A percentile compares a stretch with the other conserved stretches of the same genome.
These are phyloP conservation scores for Serripes groenlandicus DNA, from an alignment of 2,888 invertebrate species.

Conservation along the genomic window DNA sequence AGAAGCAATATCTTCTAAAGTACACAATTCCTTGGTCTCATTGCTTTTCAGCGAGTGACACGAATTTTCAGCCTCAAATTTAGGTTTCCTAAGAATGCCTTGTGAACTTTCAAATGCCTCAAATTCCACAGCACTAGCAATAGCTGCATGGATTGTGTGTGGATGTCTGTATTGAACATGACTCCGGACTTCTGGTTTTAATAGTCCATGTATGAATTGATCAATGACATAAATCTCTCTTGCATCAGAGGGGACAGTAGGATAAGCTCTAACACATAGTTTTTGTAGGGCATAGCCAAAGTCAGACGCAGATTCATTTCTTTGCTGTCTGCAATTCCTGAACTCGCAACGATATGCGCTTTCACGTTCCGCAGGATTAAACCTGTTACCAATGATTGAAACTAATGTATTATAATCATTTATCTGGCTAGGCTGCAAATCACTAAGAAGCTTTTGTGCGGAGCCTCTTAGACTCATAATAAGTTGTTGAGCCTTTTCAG, in stretches of 20 bases:
- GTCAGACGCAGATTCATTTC: slow-evolving; percentile 18
- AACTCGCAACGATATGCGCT: slow-evolving; percentile 26
- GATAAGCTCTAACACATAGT: slow-evolving; percentile 28
- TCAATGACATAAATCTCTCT: slow-evolving; percentile 28
- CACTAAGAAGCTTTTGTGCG: slow-evolving; percentile 23
- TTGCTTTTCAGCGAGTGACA: not conserved
- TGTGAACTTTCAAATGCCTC: slow-evolving; percentile 36
- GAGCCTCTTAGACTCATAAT: slow-evolving; percentile 22
- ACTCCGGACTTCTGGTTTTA: slow-evolving; percentile 30
- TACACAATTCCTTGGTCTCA: slow-evolving; percentile 2
- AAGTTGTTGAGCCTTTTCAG: slow-evolving; percentile 25
- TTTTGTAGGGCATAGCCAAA: slow-evolving; percentile 43
- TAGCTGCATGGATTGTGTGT: slow-evolving; percentile 21
- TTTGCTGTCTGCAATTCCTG: slow-evolving; percentile 21
- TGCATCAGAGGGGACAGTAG: slow-evolving; percentile 23
- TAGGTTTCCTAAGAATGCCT: slow-evolving; percentile 34
- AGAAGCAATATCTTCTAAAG: slow-evolving; percentile 12
- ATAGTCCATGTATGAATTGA: slow-evolving; percentile 37
- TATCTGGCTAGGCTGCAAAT: slow-evolving; percentile 13
- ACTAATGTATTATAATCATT: not conserved
- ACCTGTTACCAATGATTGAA: not conserved
- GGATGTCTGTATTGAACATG: slow-evolving; percentile 45
- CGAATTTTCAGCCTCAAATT: slow-evolving; percentile 14
- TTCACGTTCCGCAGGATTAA: slow-evolving; percentile 2
- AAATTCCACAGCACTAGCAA: slow-evolving; percentile 37